Evolutionary conservation across 2,113 vertebrate genomes (phyloP).

Genomic region (Progne subis): DNA sequence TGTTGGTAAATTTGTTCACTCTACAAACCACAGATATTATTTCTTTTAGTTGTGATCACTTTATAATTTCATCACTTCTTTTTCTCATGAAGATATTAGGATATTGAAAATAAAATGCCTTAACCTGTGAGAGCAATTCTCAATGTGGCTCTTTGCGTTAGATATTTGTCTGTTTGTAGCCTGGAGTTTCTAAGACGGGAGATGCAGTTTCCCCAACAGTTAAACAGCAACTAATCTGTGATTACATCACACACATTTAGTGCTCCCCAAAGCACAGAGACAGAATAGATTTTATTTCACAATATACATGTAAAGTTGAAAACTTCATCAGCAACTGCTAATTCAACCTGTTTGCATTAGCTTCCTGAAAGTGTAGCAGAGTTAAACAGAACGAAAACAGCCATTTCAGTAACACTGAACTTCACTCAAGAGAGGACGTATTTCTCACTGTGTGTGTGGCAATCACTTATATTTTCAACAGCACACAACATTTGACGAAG

Average conservation of each 20-base stretch:
- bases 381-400: neutral
- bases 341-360: neutral
- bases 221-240: neutral
- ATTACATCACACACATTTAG: neutral
- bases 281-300: neutral
- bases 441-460: neutral
- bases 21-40: neutral
- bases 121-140: neutral
- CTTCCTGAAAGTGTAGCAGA: neutral
- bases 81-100: neutral
- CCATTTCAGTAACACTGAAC: neutral
- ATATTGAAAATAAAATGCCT: neutral
- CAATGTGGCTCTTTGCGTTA: neutral
- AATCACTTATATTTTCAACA: neutral
- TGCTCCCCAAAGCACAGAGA: neutral
- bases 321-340: neutral
- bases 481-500: neutral
- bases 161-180: neutral
- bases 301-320: neutral
- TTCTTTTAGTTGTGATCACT: neutral
- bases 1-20: neutral
- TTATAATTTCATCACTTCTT: neutral
- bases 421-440: neutral
- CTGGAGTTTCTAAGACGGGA: neutral
- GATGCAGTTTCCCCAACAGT: neutral